Percentiles rank a stretch among this genome's conserved stretches.
Evolutionary conservation across 1,140 invertebrate species (phyloP).

Genomic region (Belonocnema kinseyi): DNA sequence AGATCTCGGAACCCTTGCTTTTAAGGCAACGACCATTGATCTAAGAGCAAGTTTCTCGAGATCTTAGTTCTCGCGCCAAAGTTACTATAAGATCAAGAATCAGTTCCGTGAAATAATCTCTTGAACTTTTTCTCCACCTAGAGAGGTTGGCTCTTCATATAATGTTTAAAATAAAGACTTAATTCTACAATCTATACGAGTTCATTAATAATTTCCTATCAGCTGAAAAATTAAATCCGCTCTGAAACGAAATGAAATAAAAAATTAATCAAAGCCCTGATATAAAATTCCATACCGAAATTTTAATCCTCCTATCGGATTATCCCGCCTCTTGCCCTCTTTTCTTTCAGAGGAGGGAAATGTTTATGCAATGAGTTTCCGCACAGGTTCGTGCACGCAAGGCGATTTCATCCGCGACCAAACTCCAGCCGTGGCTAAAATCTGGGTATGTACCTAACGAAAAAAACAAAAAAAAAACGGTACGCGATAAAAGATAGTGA

Average conservation of each 20-base stretch:
- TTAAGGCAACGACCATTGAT: too few relatives aligned
- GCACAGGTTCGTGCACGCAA: constrained; percentile 11
- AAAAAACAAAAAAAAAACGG: background rate
- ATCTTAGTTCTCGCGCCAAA: too few relatives aligned
- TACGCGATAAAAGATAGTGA: constrained; percentile 53
- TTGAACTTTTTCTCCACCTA: too few relatives aligned
- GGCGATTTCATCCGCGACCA: constrained; percentile 16
- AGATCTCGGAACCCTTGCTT: too few relatives aligned
- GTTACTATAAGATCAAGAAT: too few relatives aligned
- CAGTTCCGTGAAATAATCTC: too few relatives aligned
- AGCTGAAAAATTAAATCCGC: background rate
- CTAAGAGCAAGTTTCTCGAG: too few relatives aligned
- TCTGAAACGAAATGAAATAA: constrained; percentile 6
- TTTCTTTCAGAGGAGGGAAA: constrained; percentile 17
- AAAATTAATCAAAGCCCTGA: background rate
- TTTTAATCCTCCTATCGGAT: constrained; percentile 27
- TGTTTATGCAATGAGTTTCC: constrained; percentile 28
- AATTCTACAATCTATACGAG: too few relatives aligned
- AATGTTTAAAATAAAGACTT: too few relatives aligned
- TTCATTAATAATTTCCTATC: background rate
- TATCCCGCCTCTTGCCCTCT: constrained; percentile 5
- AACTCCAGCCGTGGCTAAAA: constrained; percentile 31
- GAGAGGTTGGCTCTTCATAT: too few relatives aligned
- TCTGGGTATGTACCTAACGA: background rate
- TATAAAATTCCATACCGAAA: constrained; percentile 24